These are phyloP conservation scores for Semaprochilodus insignis DNA, from an alignment of 2,797 vertebrate species.

Conservation along the genomic window DNA sequence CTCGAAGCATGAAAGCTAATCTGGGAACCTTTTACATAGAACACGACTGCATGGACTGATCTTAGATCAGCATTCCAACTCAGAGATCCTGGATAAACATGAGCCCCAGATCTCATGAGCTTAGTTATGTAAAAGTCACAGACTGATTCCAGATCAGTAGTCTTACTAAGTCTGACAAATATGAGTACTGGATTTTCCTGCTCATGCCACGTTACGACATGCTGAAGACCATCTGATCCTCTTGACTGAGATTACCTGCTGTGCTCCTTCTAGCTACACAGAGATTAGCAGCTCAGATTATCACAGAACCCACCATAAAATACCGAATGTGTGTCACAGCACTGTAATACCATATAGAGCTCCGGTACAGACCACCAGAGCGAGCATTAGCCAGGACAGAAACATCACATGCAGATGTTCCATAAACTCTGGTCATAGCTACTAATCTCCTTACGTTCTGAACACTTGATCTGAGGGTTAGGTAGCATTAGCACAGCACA, in stretches of 20 bases:
- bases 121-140: not conserved
- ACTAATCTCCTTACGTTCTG: conserved; percentile 53
- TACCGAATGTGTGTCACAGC: not conserved
- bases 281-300: conserved; percentile 13
- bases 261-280: not conserved
- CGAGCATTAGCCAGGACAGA: conserved; percentile 38
- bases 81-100: too few relatives aligned
- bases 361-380: conserved; percentile 29
- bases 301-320: not conserved
- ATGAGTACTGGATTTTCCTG: not conserved
- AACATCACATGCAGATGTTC: conserved; percentile 43
- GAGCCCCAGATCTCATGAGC: not conserved
- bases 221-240: not conserved
- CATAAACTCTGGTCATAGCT: conserved; percentile 41
- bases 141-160: not conserved
- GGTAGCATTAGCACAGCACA: conserved; percentile 28
- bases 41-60: not conserved
- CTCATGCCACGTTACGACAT: not conserved
- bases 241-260: conserved; percentile 3
- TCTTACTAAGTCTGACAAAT: not conserved
- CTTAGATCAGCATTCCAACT: not conserved
- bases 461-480: conserved; percentile 23
- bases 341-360: not conserved
- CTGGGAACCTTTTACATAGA: not conserved
- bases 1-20: not conserved